Conservation (phyloP, 1,140 invertebrate species). For the Anthonomus grandis region DNA sequence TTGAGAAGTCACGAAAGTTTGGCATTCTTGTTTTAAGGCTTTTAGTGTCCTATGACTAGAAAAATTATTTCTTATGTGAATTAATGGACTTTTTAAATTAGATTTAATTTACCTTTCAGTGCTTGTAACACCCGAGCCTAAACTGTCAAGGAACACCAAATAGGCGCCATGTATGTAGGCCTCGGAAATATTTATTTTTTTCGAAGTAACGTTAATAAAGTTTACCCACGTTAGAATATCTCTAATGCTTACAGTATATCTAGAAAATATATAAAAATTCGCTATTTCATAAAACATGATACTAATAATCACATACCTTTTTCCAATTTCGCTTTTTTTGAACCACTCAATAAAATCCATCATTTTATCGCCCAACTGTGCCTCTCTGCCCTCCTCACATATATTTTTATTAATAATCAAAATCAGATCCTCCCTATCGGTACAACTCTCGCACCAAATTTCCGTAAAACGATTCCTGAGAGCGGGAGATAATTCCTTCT, state of each 20-base stretch:
- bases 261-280: no score
- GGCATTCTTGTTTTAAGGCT: constrained; percentile 52
- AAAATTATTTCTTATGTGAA: not conserved
- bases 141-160: constrained; percentile 86
- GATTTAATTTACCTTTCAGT: constrained; percentile 52
- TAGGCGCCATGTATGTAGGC: constrained; percentile 86
- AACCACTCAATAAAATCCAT: constrained; percentile 82
- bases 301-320: constrained; percentile 49
- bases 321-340: constrained; percentile 67
- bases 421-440: constrained; percentile 67
- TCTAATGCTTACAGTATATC: constrained; percentile 83
- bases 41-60: constrained; percentile 50
- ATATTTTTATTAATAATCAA: constrained; percentile 81
- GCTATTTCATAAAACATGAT: no score
- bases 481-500: constrained; percentile 98
- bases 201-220: constrained; percentile 75
- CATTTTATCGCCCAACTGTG: constrained; percentile 61
- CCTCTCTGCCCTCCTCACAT: constrained; percentile 56
- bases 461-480: constrained; percentile 97
- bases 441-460: constrained; percentile 90
- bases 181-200: constrained; percentile 48
- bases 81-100: not conserved
- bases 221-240: constrained; percentile 91
- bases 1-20: constrained; percentile 54
- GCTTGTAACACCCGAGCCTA: constrained; percentile 70